phyloP scores from a whole-genome alignment of 2,888 invertebrate species.

The Drosophila antonietae region DNA sequence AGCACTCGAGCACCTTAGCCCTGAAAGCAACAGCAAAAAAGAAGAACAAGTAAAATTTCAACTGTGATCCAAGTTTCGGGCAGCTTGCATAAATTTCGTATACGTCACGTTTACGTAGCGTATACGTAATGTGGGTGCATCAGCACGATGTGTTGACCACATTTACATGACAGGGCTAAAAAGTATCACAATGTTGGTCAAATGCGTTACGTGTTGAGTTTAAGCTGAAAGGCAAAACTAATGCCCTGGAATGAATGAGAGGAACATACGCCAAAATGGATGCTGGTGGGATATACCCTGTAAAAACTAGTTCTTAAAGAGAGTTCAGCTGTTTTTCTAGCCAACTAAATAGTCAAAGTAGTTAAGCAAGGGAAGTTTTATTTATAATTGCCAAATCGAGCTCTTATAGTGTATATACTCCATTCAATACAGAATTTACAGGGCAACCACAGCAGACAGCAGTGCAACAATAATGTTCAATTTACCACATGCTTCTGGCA shows the following conservation, averaged over 20 bases:
- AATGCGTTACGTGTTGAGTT: constrained; percentile 1
- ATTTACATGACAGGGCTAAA: constrained; percentile 41
- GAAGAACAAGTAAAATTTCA: constrained; percentile 18
- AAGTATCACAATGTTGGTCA: constrained; percentile 16
- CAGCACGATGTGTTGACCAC: constrained; percentile 21
- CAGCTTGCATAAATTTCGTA: constrained; percentile 41
- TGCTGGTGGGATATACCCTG: no score
- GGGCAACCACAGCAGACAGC: constrained; percentile 2
- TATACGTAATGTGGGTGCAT: constrained; percentile 8
- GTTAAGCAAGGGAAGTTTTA: no score
- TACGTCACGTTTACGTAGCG: constrained; percentile 37
- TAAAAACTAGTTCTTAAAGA: no score
- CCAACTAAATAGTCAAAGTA: no score
- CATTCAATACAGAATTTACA: neutral
- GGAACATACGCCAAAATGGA: no score
- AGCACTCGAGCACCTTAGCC: constrained; percentile 91
- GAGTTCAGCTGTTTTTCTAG: no score
- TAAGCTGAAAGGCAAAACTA: neutral
- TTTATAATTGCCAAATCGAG: no score
- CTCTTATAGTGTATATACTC: no score
- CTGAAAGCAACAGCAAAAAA: constrained; percentile 85
- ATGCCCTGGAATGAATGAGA: neutral
- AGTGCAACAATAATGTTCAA: constrained; percentile 34
- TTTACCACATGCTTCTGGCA: constrained; percentile 40
- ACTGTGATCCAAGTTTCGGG: constrained; percentile 26